These are phyloP conservation scores for Chromoteleia sp. DNA, from an alignment of 2,888 invertebrate species.

Conservation along the genomic window DNA sequence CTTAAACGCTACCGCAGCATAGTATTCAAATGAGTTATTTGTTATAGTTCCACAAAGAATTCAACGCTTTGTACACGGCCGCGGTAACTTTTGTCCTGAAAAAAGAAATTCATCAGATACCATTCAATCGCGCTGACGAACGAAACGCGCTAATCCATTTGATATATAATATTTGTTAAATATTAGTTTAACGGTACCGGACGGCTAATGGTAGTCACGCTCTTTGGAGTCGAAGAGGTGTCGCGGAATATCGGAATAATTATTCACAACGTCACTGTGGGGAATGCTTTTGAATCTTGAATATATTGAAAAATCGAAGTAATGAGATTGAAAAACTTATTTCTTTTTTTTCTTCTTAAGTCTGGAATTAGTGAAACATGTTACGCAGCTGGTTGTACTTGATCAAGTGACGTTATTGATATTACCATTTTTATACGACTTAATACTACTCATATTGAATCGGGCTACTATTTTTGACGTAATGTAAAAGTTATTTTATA, in stretches of 20 bases:
- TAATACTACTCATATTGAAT: too few species aligned
- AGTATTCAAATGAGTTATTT: conserved; percentile 54
- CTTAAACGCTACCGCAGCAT: conserved; percentile 40
- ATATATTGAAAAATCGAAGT: too few species aligned
- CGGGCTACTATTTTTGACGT: too few species aligned
- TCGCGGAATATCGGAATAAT: conserved; percentile 16
- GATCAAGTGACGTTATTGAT: too few species aligned
- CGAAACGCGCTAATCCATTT: background rate
- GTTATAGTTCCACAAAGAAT: conserved; percentile 39
- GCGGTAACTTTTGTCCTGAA: conserved; percentile 1
- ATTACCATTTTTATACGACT: too few species aligned
- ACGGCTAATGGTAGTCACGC: conserved; percentile 14
- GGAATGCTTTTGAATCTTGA: too few species aligned
- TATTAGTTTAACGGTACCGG: conserved; percentile 38
- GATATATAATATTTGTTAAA: conserved; percentile 47
- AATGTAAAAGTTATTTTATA: too few species aligned
- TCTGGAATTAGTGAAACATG: too few species aligned
- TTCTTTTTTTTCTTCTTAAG: too few species aligned
- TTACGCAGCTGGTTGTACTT: too few species aligned
- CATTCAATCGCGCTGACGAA: conserved; percentile 2
- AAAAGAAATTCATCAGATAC: conserved; percentile 16
- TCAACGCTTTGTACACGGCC: conserved; percentile 9
- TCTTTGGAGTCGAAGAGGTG: conserved; percentile 2
- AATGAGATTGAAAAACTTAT: too few species aligned
- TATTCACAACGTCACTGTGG: too few species aligned